These are phyloP conservation scores for Ellobium chinense DNA, from an alignment of 2,888 invertebrate genomes.

Conservation along the genomic window DNA sequence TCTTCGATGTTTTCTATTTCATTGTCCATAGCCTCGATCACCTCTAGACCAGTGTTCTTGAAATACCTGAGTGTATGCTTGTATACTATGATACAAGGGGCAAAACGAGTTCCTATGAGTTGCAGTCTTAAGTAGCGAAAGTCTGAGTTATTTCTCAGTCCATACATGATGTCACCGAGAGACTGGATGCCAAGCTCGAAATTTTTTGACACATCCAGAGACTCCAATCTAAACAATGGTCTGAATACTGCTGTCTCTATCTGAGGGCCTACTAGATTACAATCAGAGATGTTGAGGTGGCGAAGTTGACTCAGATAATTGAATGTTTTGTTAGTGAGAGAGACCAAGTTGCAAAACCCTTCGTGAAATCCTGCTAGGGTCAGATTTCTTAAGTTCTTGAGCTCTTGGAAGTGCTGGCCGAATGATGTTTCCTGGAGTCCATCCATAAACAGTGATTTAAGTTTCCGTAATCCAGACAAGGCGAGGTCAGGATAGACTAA, in stretches of 20 bases:
- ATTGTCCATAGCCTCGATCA: slow-evolving; percentile 43
- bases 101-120: slow-evolving; percentile 3
- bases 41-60: slow-evolving; percentile 27
- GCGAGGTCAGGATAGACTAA: slow-evolving; percentile 36
- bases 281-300: slow-evolving; percentile 34
- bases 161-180: slow-evolving; percentile 35
- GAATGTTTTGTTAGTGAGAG: slow-evolving; percentile 16
- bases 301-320: not conserved
- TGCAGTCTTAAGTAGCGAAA: slow-evolving; percentile 13
- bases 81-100: slow-evolving; percentile 20
- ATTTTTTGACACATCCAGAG: slow-evolving; percentile 31
- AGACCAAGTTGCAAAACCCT: slow-evolving; percentile 25
- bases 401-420: not conserved
- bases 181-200: slow-evolving; percentile 20
- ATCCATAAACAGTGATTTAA: slow-evolving; percentile 30
- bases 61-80: slow-evolving; percentile 13
- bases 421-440: slow-evolving; percentile 13
- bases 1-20: slow-evolving; percentile 41
- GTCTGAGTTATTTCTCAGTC: slow-evolving; percentile 14
- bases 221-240: slow-evolving; percentile 4
- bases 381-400: slow-evolving; percentile 26
- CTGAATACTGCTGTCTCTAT: not conserved
- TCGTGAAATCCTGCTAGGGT: slow-evolving; percentile 3
- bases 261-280: not conserved
- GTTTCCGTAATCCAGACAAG: slow-evolving; percentile 16